A percentile compares a stretch with the other conserved stretches of the same genome.
phyloP scores from a whole-genome alignment of 2,797 vertebrate species.

The Lateolabrax maculatus region DNA sequence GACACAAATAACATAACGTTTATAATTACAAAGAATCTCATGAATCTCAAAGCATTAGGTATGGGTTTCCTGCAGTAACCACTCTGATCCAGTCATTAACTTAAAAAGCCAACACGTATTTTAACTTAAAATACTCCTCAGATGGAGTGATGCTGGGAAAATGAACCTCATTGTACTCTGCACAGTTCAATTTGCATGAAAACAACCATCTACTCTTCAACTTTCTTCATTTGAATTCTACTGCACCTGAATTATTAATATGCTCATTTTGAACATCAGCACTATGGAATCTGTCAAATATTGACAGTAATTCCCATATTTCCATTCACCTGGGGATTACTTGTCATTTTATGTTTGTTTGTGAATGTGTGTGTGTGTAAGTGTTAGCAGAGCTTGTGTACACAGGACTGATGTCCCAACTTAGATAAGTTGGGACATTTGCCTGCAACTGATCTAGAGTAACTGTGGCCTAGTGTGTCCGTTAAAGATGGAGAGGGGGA shows the following conservation, averaged over 20 bases:
- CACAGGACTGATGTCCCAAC: conserved; percentile 75
- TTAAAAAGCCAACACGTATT: neutral
- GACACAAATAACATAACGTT: neutral
- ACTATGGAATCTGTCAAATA: conserved; percentile 23
- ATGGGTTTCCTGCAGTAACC: neutral
- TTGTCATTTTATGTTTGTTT: neutral
- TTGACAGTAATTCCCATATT: conserved; percentile 36
- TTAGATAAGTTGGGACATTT: conserved; percentile 80
- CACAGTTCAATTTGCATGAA: conserved; percentile 65
- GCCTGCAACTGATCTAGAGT: conserved; percentile 77
- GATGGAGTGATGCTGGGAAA: neutral
- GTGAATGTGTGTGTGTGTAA: neutral
- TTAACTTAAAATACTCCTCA: neutral
- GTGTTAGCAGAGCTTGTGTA: conserved; percentile 57
- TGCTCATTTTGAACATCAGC: neutral
- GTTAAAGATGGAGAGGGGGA: conserved; percentile 45
- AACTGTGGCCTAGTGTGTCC: conserved; percentile 65
- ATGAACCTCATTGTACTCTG: conserved; percentile 29
- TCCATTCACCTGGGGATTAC: conserved; percentile 14
- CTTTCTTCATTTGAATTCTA: conserved; percentile 49
- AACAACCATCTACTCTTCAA: conserved; percentile 47
- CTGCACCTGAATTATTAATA: conserved; percentile 24
- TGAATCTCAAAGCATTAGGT: neutral
- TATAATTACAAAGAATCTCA: neutral
- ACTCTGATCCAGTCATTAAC: neutral